Evolutionary conservation across 2,797 vertebrate species (phyloP), one percentile per base, ranked within the genome.

Genomic region (Rhinella marina): DNA sequence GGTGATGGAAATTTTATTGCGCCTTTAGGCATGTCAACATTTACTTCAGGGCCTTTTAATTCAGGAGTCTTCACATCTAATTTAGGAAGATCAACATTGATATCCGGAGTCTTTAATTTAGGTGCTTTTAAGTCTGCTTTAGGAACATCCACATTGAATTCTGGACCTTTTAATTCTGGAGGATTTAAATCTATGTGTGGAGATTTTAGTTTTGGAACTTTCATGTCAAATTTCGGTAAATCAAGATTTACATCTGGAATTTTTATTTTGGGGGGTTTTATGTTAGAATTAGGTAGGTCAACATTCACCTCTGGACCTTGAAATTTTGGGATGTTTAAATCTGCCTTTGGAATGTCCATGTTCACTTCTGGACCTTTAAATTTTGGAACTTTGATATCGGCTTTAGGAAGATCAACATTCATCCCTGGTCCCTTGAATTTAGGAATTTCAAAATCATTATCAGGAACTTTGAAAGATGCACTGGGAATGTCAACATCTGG

Each of bases 131-230:
- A 6, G n/a, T 82, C 72, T 56, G 59, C n/a, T 50, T 82, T 89
- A 3, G 88, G 80, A 79, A 86, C 12, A 29, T 86, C 41, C 61
- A 83, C 21, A 32, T 83, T 82, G 27, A 89, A 16, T 2, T 86
- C 80, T 80, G 85, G 61, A 4, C 80, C 85, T 86, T 86, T 89
- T 7, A 89, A 12, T 79, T 88, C 21, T 59, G 87, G 87, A 62
- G 52, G 21, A n/a, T 70, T 82, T 68, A 88, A 5, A 50, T 76
- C 73, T 76, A 50, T 1, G 21, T 50, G 76, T 52, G 82, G 82
- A 3, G 19, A 62, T 80, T 80, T 88, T 1, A 73, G 1, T 80
- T 88, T 88, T 27, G 87, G 81, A 32, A 21, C 21, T 52, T 88
- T 68, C 29, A 88, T 21, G 32, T 79, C 87, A 25, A 66, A 48